phyloP scores from a whole-genome alignment of 2,113 vertebrate species.

The Psittacus erithacus region DNA sequence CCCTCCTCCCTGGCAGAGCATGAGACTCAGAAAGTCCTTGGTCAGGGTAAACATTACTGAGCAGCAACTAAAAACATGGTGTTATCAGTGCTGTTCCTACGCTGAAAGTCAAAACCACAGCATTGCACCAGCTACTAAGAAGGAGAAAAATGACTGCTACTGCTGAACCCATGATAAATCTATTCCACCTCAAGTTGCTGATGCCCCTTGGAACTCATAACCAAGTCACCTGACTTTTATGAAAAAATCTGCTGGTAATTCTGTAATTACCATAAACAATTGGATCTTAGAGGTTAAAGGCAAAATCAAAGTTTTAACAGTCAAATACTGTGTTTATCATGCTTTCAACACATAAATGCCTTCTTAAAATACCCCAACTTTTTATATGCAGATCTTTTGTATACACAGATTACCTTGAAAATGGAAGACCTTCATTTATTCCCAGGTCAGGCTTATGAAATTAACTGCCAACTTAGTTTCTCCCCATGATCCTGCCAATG shows the following conservation, averaged over 20 bases:
- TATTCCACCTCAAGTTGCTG: neutral
- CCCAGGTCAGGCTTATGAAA: constrained; percentile 34
- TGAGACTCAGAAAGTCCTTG: too few relatives aligned
- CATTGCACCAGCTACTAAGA: too few relatives aligned
- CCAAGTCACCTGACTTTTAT: neutral
- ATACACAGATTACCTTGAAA: neutral
- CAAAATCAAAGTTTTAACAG: neutral
- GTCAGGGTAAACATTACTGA: too few relatives aligned
- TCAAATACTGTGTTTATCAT: neutral
- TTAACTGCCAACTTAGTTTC: constrained; percentile 53
- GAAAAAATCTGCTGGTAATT: neutral
- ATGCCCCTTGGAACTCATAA: neutral
- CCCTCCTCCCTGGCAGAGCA: too few relatives aligned
- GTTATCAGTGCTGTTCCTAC: too few relatives aligned
- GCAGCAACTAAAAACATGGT: too few relatives aligned
- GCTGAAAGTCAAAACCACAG: too few relatives aligned
- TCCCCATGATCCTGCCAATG: constrained; percentile 45
- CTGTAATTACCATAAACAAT: neutral
- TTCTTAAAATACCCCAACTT: neutral
- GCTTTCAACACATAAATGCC: neutral
- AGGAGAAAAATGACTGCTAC: too few relatives aligned
- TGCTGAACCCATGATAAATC: neutral
- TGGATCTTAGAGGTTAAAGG: neutral
- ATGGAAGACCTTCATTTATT: constrained; percentile 26
- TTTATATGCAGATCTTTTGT: neutral